Conservation (phyloP, 2,113 vertebrate species). For the Myocastor coypus region DNA sequence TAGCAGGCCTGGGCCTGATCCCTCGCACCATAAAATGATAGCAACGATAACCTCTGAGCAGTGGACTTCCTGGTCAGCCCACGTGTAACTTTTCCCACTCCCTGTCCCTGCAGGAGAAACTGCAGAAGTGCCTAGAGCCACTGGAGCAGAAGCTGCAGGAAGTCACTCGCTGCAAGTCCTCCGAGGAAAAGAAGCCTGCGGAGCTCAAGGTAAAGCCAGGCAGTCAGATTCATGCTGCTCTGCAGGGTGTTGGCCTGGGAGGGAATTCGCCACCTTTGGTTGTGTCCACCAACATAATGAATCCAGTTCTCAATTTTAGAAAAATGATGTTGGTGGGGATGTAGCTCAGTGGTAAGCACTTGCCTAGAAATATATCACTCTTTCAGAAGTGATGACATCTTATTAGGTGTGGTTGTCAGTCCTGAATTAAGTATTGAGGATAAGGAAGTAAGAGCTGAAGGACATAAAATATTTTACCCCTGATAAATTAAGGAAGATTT, state of each 20-base stretch:
- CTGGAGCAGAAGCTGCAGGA: slow-evolving; percentile 83
- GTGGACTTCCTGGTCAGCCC: not conserved
- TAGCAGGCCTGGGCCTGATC: not conserved
- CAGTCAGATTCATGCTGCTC: not conserved
- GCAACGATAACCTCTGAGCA: not conserved
- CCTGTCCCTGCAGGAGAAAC: slow-evolving; percentile 78
- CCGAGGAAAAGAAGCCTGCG: slow-evolving; percentile 92
- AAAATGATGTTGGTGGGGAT: not conserved
- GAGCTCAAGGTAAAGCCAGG: slow-evolving; percentile 85
- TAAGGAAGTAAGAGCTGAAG: not conserved
- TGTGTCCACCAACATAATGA: not conserved
- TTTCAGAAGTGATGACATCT: slow-evolving; percentile 18
- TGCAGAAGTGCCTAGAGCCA: slow-evolving; percentile 83
- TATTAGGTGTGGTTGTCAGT: not conserved
- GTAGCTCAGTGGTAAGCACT: too few relatives aligned
- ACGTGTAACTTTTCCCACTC: slow-evolving; percentile 10
- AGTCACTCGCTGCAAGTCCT: slow-evolving; percentile 78
- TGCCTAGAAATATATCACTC: not conserved
- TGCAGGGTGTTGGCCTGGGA: not conserved
- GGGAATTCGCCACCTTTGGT: not conserved
- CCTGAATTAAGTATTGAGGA: slow-evolving; percentile 19
- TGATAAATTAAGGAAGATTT: not conserved
- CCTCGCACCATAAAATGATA: not conserved
- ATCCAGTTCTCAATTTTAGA: not conserved
- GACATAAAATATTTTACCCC: not conserved